These are phyloP conservation scores for Ophonus ardosiacus DNA, from an alignment of 2,888 invertebrate species.

Conservation along the genomic window DNA sequence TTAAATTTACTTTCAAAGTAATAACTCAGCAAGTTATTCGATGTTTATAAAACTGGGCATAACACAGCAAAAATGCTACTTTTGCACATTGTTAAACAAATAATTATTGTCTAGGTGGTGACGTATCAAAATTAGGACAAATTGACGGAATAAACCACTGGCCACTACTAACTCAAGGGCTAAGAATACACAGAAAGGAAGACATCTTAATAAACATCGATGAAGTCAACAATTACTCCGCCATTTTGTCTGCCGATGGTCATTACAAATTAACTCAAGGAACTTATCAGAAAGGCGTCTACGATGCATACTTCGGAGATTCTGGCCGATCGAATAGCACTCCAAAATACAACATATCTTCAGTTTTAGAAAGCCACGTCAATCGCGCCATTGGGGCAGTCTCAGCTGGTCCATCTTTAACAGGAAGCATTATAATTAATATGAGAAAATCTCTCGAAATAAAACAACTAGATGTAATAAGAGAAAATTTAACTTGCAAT, in stretches of 20 bases:
- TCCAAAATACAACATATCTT: constrained; percentile 47
- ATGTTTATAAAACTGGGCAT: too few relatives aligned
- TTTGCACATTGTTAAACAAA: not conserved
- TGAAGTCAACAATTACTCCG: constrained; percentile 72
- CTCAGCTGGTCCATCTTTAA: not conserved
- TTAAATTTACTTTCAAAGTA: too few relatives aligned
- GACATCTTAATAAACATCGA: constrained; percentile 72
- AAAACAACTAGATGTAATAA: constrained; percentile 3
- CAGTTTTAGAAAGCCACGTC: constrained; percentile 58
- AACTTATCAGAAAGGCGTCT: constrained; percentile 57
- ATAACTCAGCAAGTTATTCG: too few relatives aligned
- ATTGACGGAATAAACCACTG: constrained; percentile 74
- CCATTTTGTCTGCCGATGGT: constrained; percentile 70
- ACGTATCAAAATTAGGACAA: constrained; percentile 68
- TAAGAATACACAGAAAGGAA: constrained; percentile 54
- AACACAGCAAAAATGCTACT: too few relatives aligned
- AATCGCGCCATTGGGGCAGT: constrained; percentile 40
- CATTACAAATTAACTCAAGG: constrained; percentile 72
- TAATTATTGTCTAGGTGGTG: constrained; percentile 67
- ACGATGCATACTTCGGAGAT: constrained; percentile 38
- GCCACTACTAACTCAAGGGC: constrained; percentile 69
- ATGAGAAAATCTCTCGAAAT: constrained; percentile 23
- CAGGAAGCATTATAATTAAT: not conserved
- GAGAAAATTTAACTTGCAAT: constrained; percentile 17
- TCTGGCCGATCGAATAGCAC: constrained; percentile 17